Evolutionary conservation across 2,797 vertebrate genomes (phyloP).

Genomic region (Sebastes elongatus): DNA sequence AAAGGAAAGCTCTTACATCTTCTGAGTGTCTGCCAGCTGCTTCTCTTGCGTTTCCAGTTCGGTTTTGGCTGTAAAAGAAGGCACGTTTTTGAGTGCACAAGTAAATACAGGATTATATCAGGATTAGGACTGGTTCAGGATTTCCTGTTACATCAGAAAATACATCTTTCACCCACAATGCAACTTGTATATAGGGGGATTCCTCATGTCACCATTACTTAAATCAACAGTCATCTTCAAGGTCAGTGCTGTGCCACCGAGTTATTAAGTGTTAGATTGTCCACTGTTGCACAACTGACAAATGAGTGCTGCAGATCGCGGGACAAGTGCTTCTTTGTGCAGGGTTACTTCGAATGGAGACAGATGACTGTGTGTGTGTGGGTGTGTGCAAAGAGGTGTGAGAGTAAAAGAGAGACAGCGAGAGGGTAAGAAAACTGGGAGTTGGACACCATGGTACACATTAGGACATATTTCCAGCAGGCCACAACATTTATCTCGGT

Average conservation of each 20-base stretch:
- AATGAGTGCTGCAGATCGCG: slow-evolving; percentile 55
- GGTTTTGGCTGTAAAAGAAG: slow-evolving; percentile 86
- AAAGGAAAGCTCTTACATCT: slow-evolving; percentile 82
- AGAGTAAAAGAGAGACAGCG: slow-evolving; percentile 16
- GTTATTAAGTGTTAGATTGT: slow-evolving; percentile 65
- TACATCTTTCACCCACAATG: slow-evolving; percentile 29
- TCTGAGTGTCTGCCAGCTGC: slow-evolving; percentile 88
- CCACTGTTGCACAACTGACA: slow-evolving; percentile 70
- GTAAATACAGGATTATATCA: slow-evolving; percentile 28
- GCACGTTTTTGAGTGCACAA: neutral
- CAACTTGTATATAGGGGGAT: slow-evolving; percentile 40
- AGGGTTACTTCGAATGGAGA: slow-evolving; percentile 62
- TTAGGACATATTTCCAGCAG: slow-evolving; percentile 46
- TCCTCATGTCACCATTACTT: slow-evolving; percentile 60
- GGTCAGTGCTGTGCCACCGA: slow-evolving; percentile 62
- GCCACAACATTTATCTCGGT: slow-evolving; percentile 51
- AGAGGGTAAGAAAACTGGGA: slow-evolving; percentile 13
- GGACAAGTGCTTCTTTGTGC: slow-evolving; percentile 77
- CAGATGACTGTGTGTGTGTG: slow-evolving; percentile 55
- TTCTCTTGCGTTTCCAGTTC: slow-evolving; percentile 91
- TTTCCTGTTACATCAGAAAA: slow-evolving; percentile 24
- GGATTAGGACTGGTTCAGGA: slow-evolving; percentile 2
- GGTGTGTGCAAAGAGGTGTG: slow-evolving; percentile 22
- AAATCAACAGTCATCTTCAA: slow-evolving; percentile 58
- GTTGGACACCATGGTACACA: slow-evolving; percentile 38